Evolutionary conservation across 2,113 vertebrate species (phyloP).

Genomic region (Aphyosemion australe): DNA sequence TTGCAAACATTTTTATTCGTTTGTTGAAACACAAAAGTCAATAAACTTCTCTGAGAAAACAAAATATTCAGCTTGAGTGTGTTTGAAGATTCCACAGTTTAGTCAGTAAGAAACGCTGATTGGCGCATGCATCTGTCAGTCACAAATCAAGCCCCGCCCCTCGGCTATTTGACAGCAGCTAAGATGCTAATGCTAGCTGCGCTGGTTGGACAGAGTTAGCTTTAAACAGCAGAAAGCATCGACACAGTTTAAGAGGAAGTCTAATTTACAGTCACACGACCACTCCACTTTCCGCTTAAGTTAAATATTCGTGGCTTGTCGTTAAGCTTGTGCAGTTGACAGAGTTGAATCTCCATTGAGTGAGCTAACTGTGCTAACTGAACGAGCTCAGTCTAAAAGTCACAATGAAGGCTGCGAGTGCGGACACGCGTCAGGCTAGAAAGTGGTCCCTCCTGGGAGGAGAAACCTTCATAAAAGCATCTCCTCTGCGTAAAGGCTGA

Average conservation of each 20-base stretch:
- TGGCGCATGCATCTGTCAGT: constrained; percentile 26
- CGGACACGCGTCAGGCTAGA: neutral
- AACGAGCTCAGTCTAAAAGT: constrained; percentile 22
- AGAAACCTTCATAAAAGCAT: neutral
- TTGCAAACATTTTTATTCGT: no score
- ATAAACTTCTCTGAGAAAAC: neutral
- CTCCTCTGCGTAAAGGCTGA: neutral
- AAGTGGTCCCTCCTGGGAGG: neutral
- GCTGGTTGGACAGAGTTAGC: constrained; percentile 14
- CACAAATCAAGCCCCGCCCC: neutral
- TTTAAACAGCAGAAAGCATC: constrained; percentile 2
- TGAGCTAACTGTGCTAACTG: constrained; percentile 51
- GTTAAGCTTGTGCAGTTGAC: neutral
- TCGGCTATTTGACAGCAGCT: constrained; percentile 46
- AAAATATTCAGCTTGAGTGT: no score
- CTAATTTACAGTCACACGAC: neutral
- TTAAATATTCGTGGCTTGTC: neutral
- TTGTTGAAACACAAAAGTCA: neutral
- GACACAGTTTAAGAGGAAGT: neutral
- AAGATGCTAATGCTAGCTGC: constrained; percentile 53
- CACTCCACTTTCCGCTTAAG: rapidly evolving
- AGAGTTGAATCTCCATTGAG: constrained; percentile 29
- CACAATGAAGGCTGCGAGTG: constrained; percentile 14
- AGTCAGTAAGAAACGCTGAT: constrained; percentile 5
- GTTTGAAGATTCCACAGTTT: no score